phyloP scores from a whole-genome alignment of 1,140 invertebrate genomes.

The Delia radicum region DNA sequence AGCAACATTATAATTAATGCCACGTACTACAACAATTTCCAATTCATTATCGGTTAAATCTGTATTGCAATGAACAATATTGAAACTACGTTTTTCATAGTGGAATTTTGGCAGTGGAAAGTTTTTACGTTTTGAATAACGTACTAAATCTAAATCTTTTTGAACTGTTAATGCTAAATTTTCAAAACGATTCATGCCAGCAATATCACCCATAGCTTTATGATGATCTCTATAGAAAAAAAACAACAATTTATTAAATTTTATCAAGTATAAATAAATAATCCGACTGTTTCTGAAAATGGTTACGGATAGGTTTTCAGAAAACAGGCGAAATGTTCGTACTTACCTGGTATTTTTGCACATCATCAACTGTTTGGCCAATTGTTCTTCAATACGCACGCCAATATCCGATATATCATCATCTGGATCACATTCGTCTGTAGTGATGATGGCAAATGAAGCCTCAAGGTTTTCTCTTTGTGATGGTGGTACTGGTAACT shows the following conservation, averaged over 20 bases:
- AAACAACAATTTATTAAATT: not conserved
- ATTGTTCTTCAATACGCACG: slow-evolving; percentile 73
- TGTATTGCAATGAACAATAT: slow-evolving; percentile 89
- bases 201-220: slow-evolving; percentile 89
- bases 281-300: not conserved
- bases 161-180: slow-evolving; percentile 79
- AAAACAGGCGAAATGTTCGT: not conserved
- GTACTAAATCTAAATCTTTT: slow-evolving; percentile 86
- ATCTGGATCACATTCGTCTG: slow-evolving; percentile 70
- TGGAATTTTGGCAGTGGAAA: slow-evolving; percentile 80
- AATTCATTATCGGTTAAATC: slow-evolving; percentile 90
- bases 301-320: too few relatives aligned
- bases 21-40: slow-evolving; percentile 82
- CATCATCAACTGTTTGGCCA: slow-evolving; percentile 79
- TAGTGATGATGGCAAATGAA: slow-evolving; percentile 72
- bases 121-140: slow-evolving; percentile 66
- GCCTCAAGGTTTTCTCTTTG: slow-evolving; percentile 69
- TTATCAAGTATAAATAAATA: not conserved
- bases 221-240: slow-evolving; percentile 71
- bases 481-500: slow-evolving; percentile 74
- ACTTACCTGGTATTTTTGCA: slow-evolving; percentile 69
- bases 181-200: slow-evolving; percentile 87
- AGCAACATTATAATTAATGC: slow-evolving; percentile 82
- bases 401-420: slow-evolving; percentile 60
- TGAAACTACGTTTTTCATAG: slow-evolving; percentile 87